Evolutionary conservation across 2,797 vertebrate genomes (phyloP).

Genomic region (Ispidina lecontei): DNA sequence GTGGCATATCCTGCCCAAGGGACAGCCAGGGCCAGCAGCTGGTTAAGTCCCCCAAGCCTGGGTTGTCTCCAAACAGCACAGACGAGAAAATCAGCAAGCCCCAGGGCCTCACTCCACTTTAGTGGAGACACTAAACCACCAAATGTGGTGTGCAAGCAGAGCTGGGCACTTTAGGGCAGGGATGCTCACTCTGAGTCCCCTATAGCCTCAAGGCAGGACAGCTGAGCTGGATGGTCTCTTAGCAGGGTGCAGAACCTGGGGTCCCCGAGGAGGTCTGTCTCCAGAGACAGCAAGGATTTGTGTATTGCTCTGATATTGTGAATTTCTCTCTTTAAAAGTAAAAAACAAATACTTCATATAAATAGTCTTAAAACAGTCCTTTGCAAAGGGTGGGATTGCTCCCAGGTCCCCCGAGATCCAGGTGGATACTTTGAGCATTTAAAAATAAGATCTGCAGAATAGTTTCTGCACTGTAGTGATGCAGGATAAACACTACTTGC

Average conservation of each 20-base stretch:
- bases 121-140: neutral
- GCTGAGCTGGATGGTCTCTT: neutral
- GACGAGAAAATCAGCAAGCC: neutral
- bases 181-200: neutral
- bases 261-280: neutral
- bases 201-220: neutral
- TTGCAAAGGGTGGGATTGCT: neutral
- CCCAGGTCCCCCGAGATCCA: neutral
- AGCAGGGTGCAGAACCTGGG: neutral
- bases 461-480: neutral
- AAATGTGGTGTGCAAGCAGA: rapidly evolving
- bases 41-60: neutral
- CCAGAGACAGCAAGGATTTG: neutral
- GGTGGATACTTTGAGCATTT: neutral
- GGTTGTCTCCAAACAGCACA: neutral
- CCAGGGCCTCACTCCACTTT: neutral
- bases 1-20: neutral
- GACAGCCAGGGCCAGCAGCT: neutral
- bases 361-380: neutral
- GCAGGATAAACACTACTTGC: neutral
- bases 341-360: neutral
- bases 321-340: neutral
- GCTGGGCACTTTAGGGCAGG: rapidly evolving
- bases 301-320: too few relatives aligned
- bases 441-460: neutral